Conservation (phyloP, 53 echinoderm and acorn worm genomes). For the Arbacia lixula region DNA sequence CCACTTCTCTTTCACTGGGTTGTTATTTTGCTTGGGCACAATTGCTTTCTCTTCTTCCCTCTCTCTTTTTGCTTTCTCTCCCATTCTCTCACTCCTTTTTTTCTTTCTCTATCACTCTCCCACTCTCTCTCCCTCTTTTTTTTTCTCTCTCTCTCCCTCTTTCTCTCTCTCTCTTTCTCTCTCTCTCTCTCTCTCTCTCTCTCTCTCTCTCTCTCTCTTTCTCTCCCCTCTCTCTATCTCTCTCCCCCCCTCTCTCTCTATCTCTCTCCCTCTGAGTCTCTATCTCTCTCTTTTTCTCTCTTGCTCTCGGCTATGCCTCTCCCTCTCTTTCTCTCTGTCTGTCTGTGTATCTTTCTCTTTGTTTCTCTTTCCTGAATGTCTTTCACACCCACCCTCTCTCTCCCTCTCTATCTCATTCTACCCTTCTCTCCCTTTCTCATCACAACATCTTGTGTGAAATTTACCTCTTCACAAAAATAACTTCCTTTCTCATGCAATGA, state of each 20-base stretch:
- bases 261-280: background rate
- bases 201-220: too few species aligned
- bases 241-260: background rate
- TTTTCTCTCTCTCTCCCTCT: background rate
- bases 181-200: background rate
- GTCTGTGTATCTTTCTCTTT: too few species aligned
- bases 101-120: background rate
- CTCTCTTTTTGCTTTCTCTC: background rate
- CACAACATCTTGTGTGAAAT: too few species aligned
- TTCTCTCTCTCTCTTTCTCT: background rate
- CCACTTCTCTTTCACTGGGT: constrained; percentile 7
- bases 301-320: too few species aligned
- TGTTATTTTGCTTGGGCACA: background rate
- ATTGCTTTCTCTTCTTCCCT: background rate
- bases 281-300: too few species aligned
- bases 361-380: too few species aligned
- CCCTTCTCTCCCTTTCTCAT: too few species aligned
- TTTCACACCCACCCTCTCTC: too few species aligned
- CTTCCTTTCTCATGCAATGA: too few species aligned
- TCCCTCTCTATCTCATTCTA: too few species aligned
- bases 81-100: background rate
- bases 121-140: background rate
- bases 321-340: too few species aligned
- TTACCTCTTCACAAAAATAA: too few species aligned
- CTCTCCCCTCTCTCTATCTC: background rate